These are phyloP conservation scores for Erebia palarica DNA, from an alignment of 2,888 invertebrate genomes.

Conservation along the genomic window DNA sequence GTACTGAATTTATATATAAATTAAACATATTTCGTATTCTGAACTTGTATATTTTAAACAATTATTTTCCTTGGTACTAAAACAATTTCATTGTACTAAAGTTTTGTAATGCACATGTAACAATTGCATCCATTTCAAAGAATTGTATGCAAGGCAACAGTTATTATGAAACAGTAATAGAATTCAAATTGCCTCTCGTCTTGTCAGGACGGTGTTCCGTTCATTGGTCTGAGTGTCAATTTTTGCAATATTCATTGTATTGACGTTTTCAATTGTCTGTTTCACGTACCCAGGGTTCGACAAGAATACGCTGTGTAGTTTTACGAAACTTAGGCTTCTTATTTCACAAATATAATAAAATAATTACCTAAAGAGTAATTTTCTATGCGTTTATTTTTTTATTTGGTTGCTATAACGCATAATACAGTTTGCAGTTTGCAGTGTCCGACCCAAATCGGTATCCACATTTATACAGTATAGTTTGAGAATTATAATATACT, in stretches of 20 bases:
- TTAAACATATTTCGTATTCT: not conserved
- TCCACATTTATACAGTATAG: not conserved
- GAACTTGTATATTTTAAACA: not conserved
- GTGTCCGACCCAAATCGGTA: constrained; percentile 8
- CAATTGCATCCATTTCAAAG: constrained; percentile 27
- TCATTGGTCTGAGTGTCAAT: too few relatives aligned
- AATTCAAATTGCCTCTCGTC: constrained; percentile 35
- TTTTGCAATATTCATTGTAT: too few relatives aligned
- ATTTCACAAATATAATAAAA: constrained; percentile 18
- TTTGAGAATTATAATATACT: not conserved
- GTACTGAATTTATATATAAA: not conserved
- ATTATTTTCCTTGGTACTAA: constrained; percentile 11
- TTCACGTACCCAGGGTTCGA: constrained; percentile 76
- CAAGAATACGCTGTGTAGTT: constrained; percentile 54
- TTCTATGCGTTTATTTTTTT: constrained; percentile 1
- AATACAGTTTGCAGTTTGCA: not conserved
- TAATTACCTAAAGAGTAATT: not conserved
- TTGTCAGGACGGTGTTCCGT: constrained; percentile 43
- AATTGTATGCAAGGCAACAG: constrained; percentile 27
- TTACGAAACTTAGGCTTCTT: constrained; percentile 54
- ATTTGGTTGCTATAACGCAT: not conserved
- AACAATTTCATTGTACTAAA: constrained; percentile 15
- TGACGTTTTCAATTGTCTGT: too few relatives aligned
- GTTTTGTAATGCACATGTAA: constrained; percentile 28
- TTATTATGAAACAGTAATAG: constrained; percentile 36